Evolutionary conservation across 2,797 vertebrate genomes (phyloP).

Genomic region (Epinephelus awoara): DNA sequence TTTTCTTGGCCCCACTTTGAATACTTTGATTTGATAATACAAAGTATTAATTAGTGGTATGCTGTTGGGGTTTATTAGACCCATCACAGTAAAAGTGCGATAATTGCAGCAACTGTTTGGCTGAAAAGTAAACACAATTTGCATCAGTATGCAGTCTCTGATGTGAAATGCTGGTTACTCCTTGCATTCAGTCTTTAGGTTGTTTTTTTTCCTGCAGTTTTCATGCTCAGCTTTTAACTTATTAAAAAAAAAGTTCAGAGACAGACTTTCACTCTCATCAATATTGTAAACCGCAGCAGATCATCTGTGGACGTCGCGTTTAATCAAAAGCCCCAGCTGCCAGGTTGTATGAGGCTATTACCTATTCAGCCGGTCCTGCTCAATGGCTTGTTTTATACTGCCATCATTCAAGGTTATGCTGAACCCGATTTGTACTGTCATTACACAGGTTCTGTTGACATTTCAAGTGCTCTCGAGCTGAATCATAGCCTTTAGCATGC

Average conservation of each 20-base stretch:
- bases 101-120: constrained; percentile 30
- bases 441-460: constrained; percentile 62
- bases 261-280: constrained; percentile 32
- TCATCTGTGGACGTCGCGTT: constrained; percentile 43
- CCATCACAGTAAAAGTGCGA: constrained; percentile 32
- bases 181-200: constrained; percentile 6
- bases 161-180: constrained; percentile 8
- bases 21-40: constrained; percentile 52
- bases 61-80: neutral
- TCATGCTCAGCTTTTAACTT: constrained; percentile 24
- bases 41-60: constrained; percentile 38
- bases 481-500: constrained; percentile 51
- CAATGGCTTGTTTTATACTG: constrained; percentile 65
- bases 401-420: constrained; percentile 67
- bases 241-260: constrained; percentile 4
- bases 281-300: constrained; percentile 31
- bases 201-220: constrained; percentile 19
- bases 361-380: constrained; percentile 49
- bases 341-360: constrained; percentile 50
- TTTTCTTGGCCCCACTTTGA: constrained; percentile 17
- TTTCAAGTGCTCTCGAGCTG: constrained; percentile 60
- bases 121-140: constrained; percentile 2
- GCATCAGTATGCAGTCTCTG: constrained; percentile 6
- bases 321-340: constrained; percentile 58
- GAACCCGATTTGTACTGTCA: constrained; percentile 57